These are phyloP conservation scores for Synanthedon myopaeformis DNA, from an alignment of 2,888 invertebrate genomes.

Conservation along the genomic window DNA sequence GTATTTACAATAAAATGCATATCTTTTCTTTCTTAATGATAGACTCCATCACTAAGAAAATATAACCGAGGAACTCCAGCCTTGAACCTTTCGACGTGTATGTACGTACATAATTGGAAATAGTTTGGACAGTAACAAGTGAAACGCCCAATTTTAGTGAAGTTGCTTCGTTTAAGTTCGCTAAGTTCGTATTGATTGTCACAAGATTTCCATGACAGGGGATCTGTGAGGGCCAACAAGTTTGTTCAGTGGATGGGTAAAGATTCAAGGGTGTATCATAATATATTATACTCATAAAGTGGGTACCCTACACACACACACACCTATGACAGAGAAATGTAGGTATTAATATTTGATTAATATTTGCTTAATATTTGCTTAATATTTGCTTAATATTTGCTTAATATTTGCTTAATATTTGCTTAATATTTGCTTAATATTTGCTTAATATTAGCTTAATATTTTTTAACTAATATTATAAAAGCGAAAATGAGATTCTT, in stretches of 20 bases:
- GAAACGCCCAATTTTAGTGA: not conserved
- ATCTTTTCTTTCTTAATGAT: too few relatives aligned
- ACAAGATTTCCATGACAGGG: not conserved
- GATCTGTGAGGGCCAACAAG: not conserved
- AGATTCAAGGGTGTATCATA: not conserved
- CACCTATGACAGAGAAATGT: not conserved
- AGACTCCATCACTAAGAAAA: too few relatives aligned
- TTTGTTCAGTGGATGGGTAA: not conserved
- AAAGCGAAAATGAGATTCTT: too few relatives aligned
- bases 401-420: too few relatives aligned
- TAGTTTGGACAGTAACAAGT: not conserved
- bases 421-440: too few relatives aligned
- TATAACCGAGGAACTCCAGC: too few relatives aligned
- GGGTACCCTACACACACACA: not conserved
- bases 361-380: too few relatives aligned
- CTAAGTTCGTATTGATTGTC: not conserved
- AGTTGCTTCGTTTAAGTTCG: not conserved
- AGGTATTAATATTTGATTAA: too few relatives aligned
- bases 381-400: too few relatives aligned
- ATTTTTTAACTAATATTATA: too few relatives aligned
- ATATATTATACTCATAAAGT: not conserved
- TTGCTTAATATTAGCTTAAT: too few relatives aligned
- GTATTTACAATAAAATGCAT: too few relatives aligned
- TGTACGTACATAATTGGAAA: not conserved
- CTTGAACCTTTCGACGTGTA: not conserved